phyloP scores from a whole-genome alignment of 2,888 invertebrate genomes.

The Hofmannophila pseudospretella region DNA sequence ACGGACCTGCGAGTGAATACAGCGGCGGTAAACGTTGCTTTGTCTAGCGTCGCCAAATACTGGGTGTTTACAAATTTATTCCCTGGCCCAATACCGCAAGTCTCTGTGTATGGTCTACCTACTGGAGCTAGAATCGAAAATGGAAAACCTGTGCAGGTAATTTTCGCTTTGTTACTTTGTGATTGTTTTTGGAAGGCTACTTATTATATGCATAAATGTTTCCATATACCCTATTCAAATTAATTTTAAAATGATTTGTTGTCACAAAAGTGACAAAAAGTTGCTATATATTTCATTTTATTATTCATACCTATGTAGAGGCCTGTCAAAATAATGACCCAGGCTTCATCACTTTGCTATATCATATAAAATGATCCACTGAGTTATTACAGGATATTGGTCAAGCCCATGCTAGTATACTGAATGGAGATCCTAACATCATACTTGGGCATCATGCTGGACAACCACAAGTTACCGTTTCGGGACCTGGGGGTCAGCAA shows the following conservation, averaged over 20 bases:
- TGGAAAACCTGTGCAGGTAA: conserved; percentile 80
- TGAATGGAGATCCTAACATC: conserved; percentile 72
- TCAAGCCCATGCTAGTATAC: conserved; percentile 63
- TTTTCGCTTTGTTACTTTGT: neutral
- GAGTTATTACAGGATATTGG: conserved; percentile 65
- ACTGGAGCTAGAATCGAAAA: conserved; percentile 79
- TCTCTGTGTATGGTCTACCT: conserved; percentile 83
- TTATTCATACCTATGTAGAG: no score
- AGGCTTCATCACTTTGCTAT: no score
- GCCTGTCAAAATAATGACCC: no score
- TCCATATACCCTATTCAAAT: no score
- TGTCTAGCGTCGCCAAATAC: conserved; percentile 88
- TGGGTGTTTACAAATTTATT: conserved; percentile 91
- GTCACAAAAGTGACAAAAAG: no score
- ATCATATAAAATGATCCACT: no score
- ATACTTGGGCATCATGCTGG: conserved; percentile 78
- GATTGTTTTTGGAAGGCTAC: no score
- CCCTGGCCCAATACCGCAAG: conserved; percentile 86
- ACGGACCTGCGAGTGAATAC: conserved; percentile 81
- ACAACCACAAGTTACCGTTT: conserved; percentile 62
- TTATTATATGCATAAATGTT: no score
- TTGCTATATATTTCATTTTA: no score
- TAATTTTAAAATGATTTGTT: no score
- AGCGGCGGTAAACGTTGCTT: conserved; percentile 82
- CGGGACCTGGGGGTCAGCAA: conserved; percentile 57